A percentile compares a stretch with the other conserved stretches of the same genome.
Evolutionary conservation across 1,140 invertebrate genomes (phyloP).

Genomic region (Dinothrombium tinctorium): DNA sequence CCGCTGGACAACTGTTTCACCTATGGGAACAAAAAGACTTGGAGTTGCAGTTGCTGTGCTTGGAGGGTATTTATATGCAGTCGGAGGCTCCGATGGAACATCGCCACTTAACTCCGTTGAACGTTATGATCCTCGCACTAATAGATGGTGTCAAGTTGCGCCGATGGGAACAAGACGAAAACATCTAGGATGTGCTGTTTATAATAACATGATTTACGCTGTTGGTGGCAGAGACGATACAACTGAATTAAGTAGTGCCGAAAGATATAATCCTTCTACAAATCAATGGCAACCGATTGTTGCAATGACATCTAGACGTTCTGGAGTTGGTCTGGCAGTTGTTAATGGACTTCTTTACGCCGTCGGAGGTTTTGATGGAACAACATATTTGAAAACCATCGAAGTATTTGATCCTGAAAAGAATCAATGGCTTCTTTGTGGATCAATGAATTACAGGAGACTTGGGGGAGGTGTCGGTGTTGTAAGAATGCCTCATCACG

Average conservation of each 20-base stretch:
- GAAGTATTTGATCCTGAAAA: slow-evolving; percentile 91
- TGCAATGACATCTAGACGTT: slow-evolving; percentile 87
- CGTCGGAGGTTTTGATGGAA: slow-evolving; percentile 94
- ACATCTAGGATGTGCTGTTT: slow-evolving; percentile 92
- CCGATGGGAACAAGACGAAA: slow-evolving; percentile 92
- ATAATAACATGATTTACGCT: slow-evolving; percentile 94
- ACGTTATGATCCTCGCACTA: slow-evolving; percentile 79
- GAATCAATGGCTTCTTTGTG: slow-evolving; percentile 88
- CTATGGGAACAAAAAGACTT: slow-evolving; percentile 82
- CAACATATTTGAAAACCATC: slow-evolving; percentile 90
- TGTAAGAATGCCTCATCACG: slow-evolving; percentile 23
- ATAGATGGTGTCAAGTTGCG: slow-evolving; percentile 84
- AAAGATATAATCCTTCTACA: slow-evolving; percentile 79
- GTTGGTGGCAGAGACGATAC: slow-evolving; percentile 86
- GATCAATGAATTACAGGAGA: slow-evolving; percentile 91
- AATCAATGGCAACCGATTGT: slow-evolving; percentile 95
- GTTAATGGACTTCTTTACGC: slow-evolving; percentile 90
- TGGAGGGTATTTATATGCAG: slow-evolving; percentile 83
- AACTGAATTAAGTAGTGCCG: slow-evolving; percentile 84
- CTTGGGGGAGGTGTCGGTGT: slow-evolving; percentile 92
- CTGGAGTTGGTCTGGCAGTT: slow-evolving; percentile 86
- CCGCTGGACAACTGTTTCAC: slow-evolving; percentile 86
- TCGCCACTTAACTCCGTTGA: slow-evolving; percentile 78
- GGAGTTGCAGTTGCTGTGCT: slow-evolving; percentile 94
- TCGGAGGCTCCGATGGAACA: slow-evolving; percentile 88